Evolutionary conservation across 2,797 vertebrate species (phyloP).

Genomic region (Sebastes paucispinis): DNA sequence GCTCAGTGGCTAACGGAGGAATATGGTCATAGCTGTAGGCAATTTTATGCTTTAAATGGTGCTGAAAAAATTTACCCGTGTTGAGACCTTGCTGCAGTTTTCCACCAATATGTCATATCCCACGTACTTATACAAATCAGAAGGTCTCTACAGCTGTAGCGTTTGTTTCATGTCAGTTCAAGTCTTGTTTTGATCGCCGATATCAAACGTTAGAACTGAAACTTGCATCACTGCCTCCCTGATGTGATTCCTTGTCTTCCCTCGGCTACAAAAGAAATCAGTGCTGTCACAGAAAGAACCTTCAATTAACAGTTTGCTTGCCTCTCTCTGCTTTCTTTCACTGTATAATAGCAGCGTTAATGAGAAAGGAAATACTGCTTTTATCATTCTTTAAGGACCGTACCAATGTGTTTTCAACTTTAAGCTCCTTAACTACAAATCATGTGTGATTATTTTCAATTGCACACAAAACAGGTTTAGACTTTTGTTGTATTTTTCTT

Average conservation of each 20-base stretch:
- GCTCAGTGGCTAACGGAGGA: background rate
- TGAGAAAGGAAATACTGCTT: background rate
- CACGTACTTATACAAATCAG: background rate
- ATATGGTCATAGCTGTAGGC: background rate
- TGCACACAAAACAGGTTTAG: background rate
- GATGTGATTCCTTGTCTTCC: slow-evolving; percentile 9
- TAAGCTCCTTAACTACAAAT: background rate
- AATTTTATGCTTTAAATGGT: background rate
- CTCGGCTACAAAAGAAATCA: slow-evolving; percentile 14
- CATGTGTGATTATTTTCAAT: background rate
- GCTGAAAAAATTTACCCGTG: background rate
- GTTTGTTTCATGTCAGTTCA: background rate
- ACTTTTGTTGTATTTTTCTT: background rate
- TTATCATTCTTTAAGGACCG: background rate
- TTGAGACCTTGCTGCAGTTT: background rate
- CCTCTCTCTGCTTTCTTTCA: background rate
- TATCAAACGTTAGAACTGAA: slow-evolving; percentile 15
- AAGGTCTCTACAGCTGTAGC: background rate
- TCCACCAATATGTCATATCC: background rate
- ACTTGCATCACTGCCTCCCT: slow-evolving; percentile 12
- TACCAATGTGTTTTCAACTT: background rate
- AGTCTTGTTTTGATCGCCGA: slow-evolving; percentile 19
- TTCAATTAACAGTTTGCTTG: slow-evolving; percentile 4
- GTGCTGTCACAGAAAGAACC: slow-evolving; percentile 7
- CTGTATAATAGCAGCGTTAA: background rate